phyloP scores from a whole-genome alignment of 2,888 invertebrate species.

The Andricus curvator region DNA sequence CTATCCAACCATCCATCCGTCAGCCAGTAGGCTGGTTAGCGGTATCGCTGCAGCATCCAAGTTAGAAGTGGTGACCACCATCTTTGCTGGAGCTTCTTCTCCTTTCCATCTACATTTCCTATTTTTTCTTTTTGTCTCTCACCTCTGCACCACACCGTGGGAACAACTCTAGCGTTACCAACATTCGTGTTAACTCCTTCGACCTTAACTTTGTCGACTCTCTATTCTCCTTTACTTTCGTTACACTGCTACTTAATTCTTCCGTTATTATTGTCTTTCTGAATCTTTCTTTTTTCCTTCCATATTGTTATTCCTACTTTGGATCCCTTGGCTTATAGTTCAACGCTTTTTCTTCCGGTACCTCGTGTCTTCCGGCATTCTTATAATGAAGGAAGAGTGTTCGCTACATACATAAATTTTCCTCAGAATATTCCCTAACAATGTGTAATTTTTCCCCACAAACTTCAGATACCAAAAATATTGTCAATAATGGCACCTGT shows the following conservation, averaged over 20 bases:
- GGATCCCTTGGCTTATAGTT: not conserved
- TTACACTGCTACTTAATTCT: slow-evolving; percentile 24
- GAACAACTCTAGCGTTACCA: slow-evolving; percentile 43
- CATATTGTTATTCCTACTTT: not conserved
- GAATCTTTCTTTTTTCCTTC: not conserved
- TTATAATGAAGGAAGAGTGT: not conserved
- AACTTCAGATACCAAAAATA: too few relatives aligned
- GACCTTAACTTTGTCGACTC: slow-evolving; percentile 35
- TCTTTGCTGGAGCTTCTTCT: slow-evolving; percentile 43
- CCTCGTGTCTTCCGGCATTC: not conserved
- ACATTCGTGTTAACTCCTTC: slow-evolving; percentile 36
- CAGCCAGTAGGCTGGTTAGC: slow-evolving; percentile 37
- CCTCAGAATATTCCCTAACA: too few relatives aligned
- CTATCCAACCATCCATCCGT: slow-evolving; percentile 11
- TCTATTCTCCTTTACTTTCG: slow-evolving; percentile 9
- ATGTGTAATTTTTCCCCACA: too few relatives aligned
- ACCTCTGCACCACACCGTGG: slow-evolving; percentile 43
- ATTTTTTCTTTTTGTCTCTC: slow-evolving; percentile 23
- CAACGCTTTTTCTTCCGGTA: slow-evolving; percentile 20
- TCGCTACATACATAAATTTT: not conserved
- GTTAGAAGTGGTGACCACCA: slow-evolving; percentile 39
- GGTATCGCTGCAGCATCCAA: slow-evolving; percentile 43
- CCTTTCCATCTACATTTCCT: slow-evolving; percentile 12
- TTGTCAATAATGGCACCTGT: too few relatives aligned
- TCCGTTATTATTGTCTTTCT: not conserved